Percentiles rank a stretch among this genome's conserved stretches.
Conservation (phyloP, 2,797 vertebrate species). For the Mormyrus hasselquistii region DNA sequence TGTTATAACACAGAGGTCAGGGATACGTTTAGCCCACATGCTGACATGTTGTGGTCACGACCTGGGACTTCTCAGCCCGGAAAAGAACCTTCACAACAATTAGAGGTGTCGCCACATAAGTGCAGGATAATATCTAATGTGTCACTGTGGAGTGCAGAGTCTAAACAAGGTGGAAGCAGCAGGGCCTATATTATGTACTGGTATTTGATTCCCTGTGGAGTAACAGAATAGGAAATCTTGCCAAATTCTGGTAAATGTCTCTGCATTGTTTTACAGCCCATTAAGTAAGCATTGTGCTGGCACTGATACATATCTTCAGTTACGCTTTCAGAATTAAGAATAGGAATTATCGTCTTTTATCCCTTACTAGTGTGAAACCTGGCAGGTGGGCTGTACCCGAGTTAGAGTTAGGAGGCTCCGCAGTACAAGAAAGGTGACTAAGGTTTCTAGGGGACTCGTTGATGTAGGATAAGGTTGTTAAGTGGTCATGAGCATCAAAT, state of each 20-base stretch:
- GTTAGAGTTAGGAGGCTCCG: neutral
- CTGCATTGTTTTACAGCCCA: neutral
- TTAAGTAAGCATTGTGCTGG: neutral
- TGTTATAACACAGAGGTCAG: neutral
- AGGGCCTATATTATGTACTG: neutral
- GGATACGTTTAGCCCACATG: neutral
- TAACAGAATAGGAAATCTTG: neutral
- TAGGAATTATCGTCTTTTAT: neutral
- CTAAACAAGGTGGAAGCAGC: neutral
- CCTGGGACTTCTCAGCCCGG: neutral
- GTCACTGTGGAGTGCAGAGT: neutral
- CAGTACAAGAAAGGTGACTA: neutral
- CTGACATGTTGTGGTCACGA: neutral
- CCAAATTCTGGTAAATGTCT: neutral
- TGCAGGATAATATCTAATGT: neutral
- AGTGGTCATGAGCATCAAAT: neutral
- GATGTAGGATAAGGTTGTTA: neutral
- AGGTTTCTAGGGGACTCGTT: neutral
- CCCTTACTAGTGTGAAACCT: neutral
- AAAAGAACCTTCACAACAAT: neutral
- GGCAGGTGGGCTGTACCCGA: neutral
- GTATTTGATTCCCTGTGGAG: neutral
- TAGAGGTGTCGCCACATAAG: neutral
- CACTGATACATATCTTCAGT: neutral
- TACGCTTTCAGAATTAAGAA: neutral